Evolutionary conservation across 1,140 invertebrate genomes (phyloP), one percentile per base, ranked within the genome.

Genomic region (Rhopalosiphum maidis): DNA sequence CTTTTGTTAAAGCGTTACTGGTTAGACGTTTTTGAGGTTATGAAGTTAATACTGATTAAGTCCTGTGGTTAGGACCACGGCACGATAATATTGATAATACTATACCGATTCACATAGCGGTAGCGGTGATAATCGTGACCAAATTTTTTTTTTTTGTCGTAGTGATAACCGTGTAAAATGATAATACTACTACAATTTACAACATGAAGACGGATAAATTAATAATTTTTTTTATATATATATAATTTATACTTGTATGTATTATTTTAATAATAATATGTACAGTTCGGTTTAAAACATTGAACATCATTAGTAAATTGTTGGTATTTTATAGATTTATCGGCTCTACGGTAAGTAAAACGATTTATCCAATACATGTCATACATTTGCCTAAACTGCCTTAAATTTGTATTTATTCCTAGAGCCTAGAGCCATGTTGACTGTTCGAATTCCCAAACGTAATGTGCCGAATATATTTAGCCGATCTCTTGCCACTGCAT

Each of bases 401-500:
- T 9, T 18, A 51, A 15, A 51, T 18, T 18, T 51, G 15, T 9
- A 35, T 18, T 30, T 30, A 4, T 77, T 77, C 1, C 11, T 18
- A n/a, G 3, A 43, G 25, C 4, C 11, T 18, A 68, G 9, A 68
- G 37, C 25, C 48, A 94, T 94, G 77, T 94, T 37, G 90, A 37
- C 85, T 5, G 48, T 93, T 93, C 77, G 91, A 86, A 54, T 86
- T 41, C 22, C 77, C 21, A 93, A 86, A 55, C 51, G 25, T 30
- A 85, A 41, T 85, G 46, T 41, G 4, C 37, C 8, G 0, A 2
- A 30, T 37, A 5, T 37, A 35, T 41, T 54, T 11, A 15, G 82
- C 18, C 35, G 82, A 85, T 55, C 91, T 3, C 21, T 93, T 0
- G 7, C 77, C 1, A 30, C 82, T 21, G 23, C n/a, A 1, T 51